Evolutionary conservation across 2,113 vertebrate genomes (phyloP).

Genomic region (Oriolus oriolus): DNA sequence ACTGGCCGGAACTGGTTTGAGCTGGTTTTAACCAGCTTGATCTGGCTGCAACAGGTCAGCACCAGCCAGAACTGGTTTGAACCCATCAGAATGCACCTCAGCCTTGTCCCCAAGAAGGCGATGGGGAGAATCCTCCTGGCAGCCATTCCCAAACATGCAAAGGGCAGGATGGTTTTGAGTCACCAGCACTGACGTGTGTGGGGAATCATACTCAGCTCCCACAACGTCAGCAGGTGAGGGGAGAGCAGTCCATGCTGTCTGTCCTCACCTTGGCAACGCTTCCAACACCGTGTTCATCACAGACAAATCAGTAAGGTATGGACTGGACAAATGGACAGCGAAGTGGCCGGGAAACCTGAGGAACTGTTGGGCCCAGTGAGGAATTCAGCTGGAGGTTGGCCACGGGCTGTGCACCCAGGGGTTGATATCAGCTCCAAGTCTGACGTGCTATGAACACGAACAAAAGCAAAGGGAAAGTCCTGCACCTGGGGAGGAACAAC

Average conservation of each 20-base stretch:
- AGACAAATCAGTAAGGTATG: not conserved
- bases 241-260: not conserved
- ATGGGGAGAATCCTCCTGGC: not conserved
- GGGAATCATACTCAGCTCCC: not conserved
- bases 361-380: not conserved
- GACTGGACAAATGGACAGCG: not conserved
- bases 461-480: not conserved
- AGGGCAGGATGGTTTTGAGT: not conserved
- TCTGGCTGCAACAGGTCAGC: not conserved
- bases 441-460: not conserved
- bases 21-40: not conserved
- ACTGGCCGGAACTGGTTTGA: not conserved
- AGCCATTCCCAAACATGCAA: not conserved
- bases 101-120: not conserved
- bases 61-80: rapidly evolving
- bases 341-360: not conserved
- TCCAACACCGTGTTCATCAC: not conserved
- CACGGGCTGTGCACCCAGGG: not conserved
- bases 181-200: not conserved
- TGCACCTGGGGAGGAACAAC: not conserved
- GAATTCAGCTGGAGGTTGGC: not conserved
- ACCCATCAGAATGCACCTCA: rapidly evolving
- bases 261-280: not conserved
- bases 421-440: not conserved
- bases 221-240: rapidly evolving